phyloP scores from a whole-genome alignment of 2,797 vertebrate genomes.

The Jordanella pulchra region DNA sequence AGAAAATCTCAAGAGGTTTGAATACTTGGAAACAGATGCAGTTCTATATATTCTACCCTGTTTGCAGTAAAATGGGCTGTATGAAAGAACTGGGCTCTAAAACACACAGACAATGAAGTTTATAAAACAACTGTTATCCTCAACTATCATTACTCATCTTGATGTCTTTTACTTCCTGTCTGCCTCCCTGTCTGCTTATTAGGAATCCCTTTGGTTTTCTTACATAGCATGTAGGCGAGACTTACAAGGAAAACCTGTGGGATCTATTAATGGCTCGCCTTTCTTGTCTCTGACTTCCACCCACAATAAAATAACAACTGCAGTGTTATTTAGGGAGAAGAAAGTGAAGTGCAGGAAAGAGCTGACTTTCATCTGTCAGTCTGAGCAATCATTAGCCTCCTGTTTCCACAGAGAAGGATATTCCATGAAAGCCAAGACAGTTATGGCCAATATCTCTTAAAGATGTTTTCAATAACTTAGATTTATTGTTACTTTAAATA shows the following conservation, averaged over 20 bases:
- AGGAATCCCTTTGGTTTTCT: constrained; percentile 38
- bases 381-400: constrained; percentile 9
- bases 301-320: constrained; percentile 34
- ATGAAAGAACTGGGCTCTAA: not conserved
- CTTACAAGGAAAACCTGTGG: constrained; percentile 39
- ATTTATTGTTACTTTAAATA: constrained; percentile 3
- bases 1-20: not conserved
- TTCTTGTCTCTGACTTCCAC: constrained; percentile 35
- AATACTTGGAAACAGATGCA: too few species aligned
- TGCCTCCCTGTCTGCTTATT: constrained; percentile 40
- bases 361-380: constrained; percentile 22
- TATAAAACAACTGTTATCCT: not conserved
- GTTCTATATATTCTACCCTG: not conserved
- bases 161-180: constrained; percentile 38
- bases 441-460: not conserved
- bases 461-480: constrained; percentile 5
- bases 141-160: constrained; percentile 1
- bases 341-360: constrained; percentile 17
- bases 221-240: constrained; percentile 25
- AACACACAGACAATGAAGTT: not conserved
- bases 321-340: constrained; percentile 22
- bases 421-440: not conserved
- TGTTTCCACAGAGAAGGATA: not conserved
- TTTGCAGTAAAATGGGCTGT: not conserved
- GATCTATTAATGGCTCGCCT: constrained; percentile 44